Evolutionary conservation across 2,797 vertebrate species (phyloP).

Genomic region (Chelonia mydas): DNA sequence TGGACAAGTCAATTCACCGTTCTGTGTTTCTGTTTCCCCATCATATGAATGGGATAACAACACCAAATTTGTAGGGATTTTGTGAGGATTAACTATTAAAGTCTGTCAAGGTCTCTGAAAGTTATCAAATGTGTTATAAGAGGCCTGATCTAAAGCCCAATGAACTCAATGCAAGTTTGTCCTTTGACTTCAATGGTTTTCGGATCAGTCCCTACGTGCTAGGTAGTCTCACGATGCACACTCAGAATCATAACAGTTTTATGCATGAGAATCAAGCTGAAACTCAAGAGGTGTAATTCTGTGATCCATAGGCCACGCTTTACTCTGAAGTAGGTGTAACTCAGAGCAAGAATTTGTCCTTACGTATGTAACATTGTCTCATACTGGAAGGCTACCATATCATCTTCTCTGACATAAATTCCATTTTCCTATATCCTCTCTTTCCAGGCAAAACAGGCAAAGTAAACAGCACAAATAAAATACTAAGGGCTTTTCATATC

Average conservation of each 20-base stretch:
- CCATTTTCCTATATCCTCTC: constrained; percentile 53
- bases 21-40: neutral
- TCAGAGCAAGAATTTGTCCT: neutral
- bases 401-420: constrained; percentile 49
- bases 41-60: neutral
- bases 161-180: neutral
- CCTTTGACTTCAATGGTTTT: neutral
- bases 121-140: neutral
- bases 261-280: constrained; percentile 30
- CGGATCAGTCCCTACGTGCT: neutral
- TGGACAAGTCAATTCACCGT: too few species aligned
- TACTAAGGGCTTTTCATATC: constrained; percentile 55
- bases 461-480: constrained; percentile 22
- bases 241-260: neutral
- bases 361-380: constrained; percentile 33
- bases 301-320: constrained; percentile 7
- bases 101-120: neutral
- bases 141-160: neutral
- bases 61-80: neutral
- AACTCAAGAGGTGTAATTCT: constrained; percentile 38
- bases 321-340: constrained; percentile 1
- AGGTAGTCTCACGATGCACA: fast-evolving
- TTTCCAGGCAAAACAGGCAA: constrained; percentile 64
- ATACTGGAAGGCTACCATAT: constrained; percentile 5
- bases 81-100: neutral